Evolutionary conservation across 2,797 vertebrate species (phyloP).

Genomic region (Tragelaphus eurycerus): DNA sequence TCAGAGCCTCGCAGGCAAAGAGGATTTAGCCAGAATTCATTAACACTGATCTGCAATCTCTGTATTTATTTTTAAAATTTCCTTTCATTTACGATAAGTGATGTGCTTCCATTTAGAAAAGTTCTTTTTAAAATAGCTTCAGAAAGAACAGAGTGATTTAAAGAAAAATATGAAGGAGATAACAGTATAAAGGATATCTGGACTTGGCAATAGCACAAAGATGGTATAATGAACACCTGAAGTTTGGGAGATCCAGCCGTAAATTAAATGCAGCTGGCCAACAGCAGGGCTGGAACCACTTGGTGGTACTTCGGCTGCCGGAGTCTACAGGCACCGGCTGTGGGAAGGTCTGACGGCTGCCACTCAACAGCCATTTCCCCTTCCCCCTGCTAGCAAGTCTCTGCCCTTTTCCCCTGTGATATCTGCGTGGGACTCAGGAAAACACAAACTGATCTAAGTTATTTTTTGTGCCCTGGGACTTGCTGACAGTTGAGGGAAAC

Average conservation of each 20-base stretch:
- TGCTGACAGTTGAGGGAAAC: neutral
- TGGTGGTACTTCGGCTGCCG: neutral
- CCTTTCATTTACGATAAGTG: neutral
- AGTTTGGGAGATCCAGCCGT: neutral
- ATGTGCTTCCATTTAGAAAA: neutral
- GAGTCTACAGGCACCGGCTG: neutral
- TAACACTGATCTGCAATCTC: neutral
- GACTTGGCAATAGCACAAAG: neutral
- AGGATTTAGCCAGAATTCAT: neutral
- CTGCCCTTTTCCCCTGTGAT: neutral
- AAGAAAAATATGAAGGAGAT: neutral
- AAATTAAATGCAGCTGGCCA: neutral
- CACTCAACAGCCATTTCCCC: neutral
- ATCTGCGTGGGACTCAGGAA: neutral
- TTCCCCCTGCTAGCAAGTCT: neutral
- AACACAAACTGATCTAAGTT: neutral
- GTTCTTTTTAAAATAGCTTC: neutral
- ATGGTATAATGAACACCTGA: neutral
- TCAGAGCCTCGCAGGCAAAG: neutral
- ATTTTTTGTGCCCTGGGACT: neutral
- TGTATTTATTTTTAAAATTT: neutral
- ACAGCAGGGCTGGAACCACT: neutral
- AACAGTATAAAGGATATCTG: neutral
- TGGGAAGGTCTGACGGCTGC: neutral
- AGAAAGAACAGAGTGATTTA: slow-evolving; percentile 20